These are phyloP conservation scores for Trogon melanurus DNA, from an alignment of 2,113 vertebrate species.

Conservation along the genomic window DNA sequence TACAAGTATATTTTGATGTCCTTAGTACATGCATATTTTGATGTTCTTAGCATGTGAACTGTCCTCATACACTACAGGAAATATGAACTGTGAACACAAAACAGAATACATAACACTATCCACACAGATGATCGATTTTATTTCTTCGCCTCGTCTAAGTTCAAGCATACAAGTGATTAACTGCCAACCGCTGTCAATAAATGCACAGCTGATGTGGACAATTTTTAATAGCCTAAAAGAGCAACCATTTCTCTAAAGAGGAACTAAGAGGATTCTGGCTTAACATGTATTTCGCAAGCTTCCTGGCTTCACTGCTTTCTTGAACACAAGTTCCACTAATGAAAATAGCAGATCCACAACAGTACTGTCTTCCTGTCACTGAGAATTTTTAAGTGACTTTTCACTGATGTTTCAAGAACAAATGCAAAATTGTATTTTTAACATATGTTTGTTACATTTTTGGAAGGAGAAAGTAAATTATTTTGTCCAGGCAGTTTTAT, in stretches of 20 bases:
- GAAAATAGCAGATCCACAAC: neutral
- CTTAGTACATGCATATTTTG: neutral
- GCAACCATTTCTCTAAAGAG: neutral
- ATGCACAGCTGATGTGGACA: neutral
- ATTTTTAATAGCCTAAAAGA: neutral
- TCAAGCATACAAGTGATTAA: neutral
- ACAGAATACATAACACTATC: neutral
- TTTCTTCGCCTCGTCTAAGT: neutral
- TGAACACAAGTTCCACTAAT: neutral
- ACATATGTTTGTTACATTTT: constrained; percentile 14
- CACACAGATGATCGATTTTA: neutral
- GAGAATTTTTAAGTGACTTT: neutral
- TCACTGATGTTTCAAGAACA: neutral
- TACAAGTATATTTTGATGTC: neutral
- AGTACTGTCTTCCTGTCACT: neutral
- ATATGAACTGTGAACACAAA: neutral
- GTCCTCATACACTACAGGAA: neutral
- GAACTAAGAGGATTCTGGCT: neutral
- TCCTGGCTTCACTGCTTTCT: neutral
- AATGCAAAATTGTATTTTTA: neutral
- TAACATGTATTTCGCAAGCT: neutral
- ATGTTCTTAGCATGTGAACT: neutral
- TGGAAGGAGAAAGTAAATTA: neutral
- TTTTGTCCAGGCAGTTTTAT: neutral
- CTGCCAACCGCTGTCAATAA: neutral